Evolutionary conservation across 1,140 invertebrate genomes (phyloP).

Genomic region (Saccostrea glomerata): DNA sequence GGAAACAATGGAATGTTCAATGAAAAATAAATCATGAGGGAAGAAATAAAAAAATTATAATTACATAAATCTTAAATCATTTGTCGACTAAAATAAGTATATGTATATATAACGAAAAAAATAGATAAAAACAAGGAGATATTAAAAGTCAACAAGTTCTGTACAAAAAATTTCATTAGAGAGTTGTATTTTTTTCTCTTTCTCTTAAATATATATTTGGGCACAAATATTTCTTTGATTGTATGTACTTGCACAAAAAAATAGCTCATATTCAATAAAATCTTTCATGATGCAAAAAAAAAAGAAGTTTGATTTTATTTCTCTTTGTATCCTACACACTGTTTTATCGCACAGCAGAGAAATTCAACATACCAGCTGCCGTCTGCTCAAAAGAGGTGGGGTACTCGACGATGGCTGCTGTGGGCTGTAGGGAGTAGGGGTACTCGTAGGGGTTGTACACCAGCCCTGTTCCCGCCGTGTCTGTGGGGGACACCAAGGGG

Average conservation of each 20-base stretch:
- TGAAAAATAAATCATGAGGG: slow-evolving; percentile 27
- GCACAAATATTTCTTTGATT: slow-evolving; percentile 12
- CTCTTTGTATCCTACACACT: not conserved
- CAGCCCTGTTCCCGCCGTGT: slow-evolving; percentile 61
- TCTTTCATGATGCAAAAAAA: not conserved
- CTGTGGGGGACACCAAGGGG: slow-evolving; percentile 71
- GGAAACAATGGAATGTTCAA: slow-evolving; percentile 33
- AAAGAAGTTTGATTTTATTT: not conserved
- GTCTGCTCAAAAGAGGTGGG: slow-evolving; percentile 68
- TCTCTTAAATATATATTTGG: not conserved
- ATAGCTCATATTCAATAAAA: slow-evolving; percentile 15
- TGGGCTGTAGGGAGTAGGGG: slow-evolving; percentile 62
- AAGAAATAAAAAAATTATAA: slow-evolving; percentile 22
- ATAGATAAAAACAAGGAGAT: slow-evolving; percentile 29
- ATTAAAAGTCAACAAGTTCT: slow-evolving; percentile 24
- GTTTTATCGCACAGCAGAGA: slow-evolving; percentile 55
- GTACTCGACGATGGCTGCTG: slow-evolving; percentile 73
- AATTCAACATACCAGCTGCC: slow-evolving; percentile 73
- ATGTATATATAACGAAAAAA: slow-evolving; percentile 39
- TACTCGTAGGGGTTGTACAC: slow-evolving; percentile 71
- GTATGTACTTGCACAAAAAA: not conserved
- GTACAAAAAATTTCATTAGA: not conserved
- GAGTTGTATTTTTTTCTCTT: not conserved
- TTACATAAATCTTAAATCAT: slow-evolving; percentile 26
- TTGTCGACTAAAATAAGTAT: slow-evolving; percentile 34